Percentiles rank a stretch among this genome's conserved stretches.
Evolutionary conservation across 2,797 vertebrate species (phyloP).

Genomic region (Pangasius krempfi): DNA sequence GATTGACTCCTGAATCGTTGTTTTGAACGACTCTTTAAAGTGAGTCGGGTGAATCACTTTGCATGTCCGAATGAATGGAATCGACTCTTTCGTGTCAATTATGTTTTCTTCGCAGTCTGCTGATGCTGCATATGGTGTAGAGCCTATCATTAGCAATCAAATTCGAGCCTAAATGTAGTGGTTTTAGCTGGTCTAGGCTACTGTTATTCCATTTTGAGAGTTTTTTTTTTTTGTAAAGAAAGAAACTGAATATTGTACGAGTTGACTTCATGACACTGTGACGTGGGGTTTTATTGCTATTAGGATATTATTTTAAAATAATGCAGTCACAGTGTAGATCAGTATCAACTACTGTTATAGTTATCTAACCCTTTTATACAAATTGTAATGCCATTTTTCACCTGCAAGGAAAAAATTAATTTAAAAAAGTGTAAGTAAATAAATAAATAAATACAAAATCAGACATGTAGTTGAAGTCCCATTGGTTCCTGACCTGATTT

Average conservation of each 20-base stretch:
- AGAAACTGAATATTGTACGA: background rate
- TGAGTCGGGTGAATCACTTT: background rate
- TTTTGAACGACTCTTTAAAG: background rate
- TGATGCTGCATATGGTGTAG: background rate
- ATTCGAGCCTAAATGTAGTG: background rate
- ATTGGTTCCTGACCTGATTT: background rate
- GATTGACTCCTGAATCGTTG: background rate
- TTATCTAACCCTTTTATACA: background rate
- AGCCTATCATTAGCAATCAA: background rate
- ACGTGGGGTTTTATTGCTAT: background rate
- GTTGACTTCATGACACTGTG: background rate
- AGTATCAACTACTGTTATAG: background rate
- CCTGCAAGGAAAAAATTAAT: background rate
- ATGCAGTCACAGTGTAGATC: background rate
- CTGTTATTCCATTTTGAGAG: background rate
- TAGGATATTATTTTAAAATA: background rate
- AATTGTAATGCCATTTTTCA: background rate
- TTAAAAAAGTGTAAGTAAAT: background rate
- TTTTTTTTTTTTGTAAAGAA: background rate
- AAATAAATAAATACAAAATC: background rate
- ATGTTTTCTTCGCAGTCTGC: background rate
- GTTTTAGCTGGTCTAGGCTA: background rate
- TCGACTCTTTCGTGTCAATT: background rate
- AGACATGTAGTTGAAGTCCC: background rate
- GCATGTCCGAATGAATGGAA: background rate